phyloP scores from a whole-genome alignment of 92 coral and sea anemone genomes.

The Muricea muricata region DNA sequence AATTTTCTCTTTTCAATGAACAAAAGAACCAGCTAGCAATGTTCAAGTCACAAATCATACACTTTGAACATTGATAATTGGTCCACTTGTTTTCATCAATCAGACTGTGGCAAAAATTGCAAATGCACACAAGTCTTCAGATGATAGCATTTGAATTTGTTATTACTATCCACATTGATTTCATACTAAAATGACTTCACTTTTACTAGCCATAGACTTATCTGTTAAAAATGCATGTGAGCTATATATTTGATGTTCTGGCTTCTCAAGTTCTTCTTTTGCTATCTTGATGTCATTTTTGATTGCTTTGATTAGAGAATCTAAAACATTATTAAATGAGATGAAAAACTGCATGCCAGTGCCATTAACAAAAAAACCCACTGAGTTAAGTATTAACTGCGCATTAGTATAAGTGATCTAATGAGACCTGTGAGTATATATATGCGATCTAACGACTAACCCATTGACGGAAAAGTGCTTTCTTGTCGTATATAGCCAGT shows the following conservation, averaged over 20 bases:
- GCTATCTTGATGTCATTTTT: conserved; percentile 83
- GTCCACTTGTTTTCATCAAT: too few relatives aligned
- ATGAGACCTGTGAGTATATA: too few relatives aligned
- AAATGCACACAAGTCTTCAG: too few relatives aligned
- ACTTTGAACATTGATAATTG: too few relatives aligned
- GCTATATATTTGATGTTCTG: conserved; percentile 74
- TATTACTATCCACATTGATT: not conserved
- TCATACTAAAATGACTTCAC: conserved; percentile 30
- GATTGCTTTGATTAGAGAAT: conserved; percentile 88
- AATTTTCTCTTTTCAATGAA: too few relatives aligned
- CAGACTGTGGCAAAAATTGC: too few relatives aligned
- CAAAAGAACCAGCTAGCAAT: too few relatives aligned
- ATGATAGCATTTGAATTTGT: not conserved
- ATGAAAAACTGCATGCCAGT: not conserved
- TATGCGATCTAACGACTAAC: conserved; percentile 60
- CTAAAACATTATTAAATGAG: conserved; percentile 58
- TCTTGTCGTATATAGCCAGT: conserved; percentile 87
- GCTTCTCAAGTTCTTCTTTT: conserved; percentile 75
- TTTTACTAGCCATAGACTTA: conserved; percentile 9
- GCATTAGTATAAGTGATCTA: too few relatives aligned
- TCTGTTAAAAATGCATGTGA: conserved; percentile 75
- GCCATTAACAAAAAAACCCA: too few relatives aligned
- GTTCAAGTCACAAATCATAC: too few relatives aligned
- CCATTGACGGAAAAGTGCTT: conserved; percentile 75
- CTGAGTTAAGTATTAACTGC: too few relatives aligned